Conservation (phyloP, 1,140 invertebrate species). For the Drosophila varians region DNA sequence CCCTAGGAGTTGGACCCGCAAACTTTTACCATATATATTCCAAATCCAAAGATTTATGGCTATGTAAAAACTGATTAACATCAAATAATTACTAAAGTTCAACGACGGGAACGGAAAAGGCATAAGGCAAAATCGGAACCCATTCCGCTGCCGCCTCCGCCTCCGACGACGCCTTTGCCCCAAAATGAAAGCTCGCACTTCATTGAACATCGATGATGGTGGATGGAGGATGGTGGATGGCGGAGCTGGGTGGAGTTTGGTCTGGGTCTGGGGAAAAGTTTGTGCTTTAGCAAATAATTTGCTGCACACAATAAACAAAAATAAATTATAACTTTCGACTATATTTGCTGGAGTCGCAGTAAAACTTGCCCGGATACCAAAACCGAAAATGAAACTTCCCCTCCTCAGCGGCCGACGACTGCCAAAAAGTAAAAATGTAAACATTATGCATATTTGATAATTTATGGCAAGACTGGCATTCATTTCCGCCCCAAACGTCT, state of each 20-base stretch:
- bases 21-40: not conserved
- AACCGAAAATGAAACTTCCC: not conserved
- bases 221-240: not conserved
- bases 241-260: too few species aligned
- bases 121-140: slow-evolving; percentile 60
- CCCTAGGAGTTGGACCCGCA: not conserved
- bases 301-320: slow-evolving; percentile 62
- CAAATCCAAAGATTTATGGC: slow-evolving; percentile 58
- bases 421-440: slow-evolving; percentile 70
- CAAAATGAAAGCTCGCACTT: slow-evolving; percentile 45
- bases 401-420: not conserved
- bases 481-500: slow-evolving; percentile 65
- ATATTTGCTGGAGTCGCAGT: slow-evolving; percentile 75
- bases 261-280: slow-evolving; percentile 32
- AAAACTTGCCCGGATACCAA: slow-evolving; percentile 58
- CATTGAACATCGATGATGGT: slow-evolving; percentile 53
- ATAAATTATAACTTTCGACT: slow-evolving; percentile 70
- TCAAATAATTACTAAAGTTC: slow-evolving; percentile 83
- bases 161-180: too few species aligned
- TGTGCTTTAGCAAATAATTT: slow-evolving; percentile 69
- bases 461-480: slow-evolving; percentile 83
- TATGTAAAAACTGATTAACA: slow-evolving; percentile 77
- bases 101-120: slow-evolving; percentile 43
- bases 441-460: slow-evolving; percentile 83
- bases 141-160: too few species aligned